phyloP scores from a whole-genome alignment of 2,888 invertebrate species.

The Xanthorhoe spadicearia region DNA sequence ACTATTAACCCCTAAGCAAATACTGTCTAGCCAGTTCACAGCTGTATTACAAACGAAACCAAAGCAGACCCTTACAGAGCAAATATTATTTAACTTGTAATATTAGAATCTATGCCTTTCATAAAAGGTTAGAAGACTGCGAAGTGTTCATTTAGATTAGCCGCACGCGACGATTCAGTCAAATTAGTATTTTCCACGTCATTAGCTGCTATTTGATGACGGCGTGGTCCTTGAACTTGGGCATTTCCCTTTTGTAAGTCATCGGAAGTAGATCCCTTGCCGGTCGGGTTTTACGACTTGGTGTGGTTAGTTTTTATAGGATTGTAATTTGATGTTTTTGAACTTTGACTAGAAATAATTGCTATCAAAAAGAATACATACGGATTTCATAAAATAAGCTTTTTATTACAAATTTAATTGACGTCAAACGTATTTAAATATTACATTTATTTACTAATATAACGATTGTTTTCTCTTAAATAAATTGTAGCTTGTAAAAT shows the following conservation, averaged over 20 bases:
- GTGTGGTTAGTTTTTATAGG: not conserved
- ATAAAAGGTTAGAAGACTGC: constrained; percentile 22
- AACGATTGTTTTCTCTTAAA: too few species aligned
- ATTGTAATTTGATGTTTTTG: too few species aligned
- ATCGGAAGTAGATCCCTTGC: not conserved
- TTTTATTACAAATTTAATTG: too few species aligned
- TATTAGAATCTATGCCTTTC: constrained; percentile 27
- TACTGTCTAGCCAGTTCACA: constrained; percentile 5
- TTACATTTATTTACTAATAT: too few species aligned
- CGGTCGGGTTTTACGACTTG: constrained; percentile 1
- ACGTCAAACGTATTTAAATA: too few species aligned
- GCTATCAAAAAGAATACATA: too few species aligned
- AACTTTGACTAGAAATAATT: too few species aligned
- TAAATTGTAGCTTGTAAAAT: too few species aligned
- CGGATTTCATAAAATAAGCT: too few species aligned
- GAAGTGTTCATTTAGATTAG: constrained; percentile 43
- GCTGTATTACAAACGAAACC: constrained; percentile 27
- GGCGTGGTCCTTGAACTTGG: constrained; percentile 22
- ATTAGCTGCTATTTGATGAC: constrained; percentile 26
- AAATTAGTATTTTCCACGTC: constrained; percentile 28
- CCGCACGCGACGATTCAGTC: constrained; percentile 42
- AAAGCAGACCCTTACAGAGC: constrained; percentile 29
- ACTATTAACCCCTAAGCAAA: not conserved
- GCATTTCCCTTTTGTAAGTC: constrained; percentile 7
- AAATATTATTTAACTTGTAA: constrained; percentile 36